phyloP scores from a whole-genome alignment of 2,113 vertebrate species.

The Python bivittatus region DNA sequence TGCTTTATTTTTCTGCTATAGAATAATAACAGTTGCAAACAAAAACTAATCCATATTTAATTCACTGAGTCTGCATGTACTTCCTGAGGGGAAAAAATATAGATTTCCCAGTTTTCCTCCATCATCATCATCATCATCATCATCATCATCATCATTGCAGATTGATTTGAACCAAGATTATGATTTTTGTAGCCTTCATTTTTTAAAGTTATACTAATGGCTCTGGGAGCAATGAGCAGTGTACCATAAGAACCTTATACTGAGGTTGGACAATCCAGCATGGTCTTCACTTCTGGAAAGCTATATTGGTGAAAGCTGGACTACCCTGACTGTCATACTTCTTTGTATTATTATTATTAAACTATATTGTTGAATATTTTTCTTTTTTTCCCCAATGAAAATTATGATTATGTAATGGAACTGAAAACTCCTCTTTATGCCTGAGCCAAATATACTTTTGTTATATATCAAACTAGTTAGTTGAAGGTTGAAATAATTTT shows the following conservation, averaged over 20 bases:
- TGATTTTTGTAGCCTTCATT: background rate
- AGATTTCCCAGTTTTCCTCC: background rate
- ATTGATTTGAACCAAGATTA: background rate
- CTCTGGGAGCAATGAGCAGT: background rate
- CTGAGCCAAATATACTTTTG: background rate
- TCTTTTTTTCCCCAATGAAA: background rate
- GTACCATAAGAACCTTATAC: background rate
- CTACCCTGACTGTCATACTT: background rate
- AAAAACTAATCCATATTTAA: background rate
- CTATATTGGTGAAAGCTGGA: background rate
- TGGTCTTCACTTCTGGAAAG: background rate
- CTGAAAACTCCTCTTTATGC: background rate
- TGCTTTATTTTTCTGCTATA: background rate
- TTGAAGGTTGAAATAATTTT: conserved; percentile 33
- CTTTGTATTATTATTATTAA: background rate
- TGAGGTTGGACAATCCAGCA: background rate
- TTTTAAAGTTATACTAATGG: background rate
- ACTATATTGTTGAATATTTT: background rate
- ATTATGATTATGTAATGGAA: background rate
- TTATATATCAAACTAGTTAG: background rate
- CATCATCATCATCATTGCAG: no score
- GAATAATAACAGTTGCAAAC: background rate
- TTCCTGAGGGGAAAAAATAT: background rate
- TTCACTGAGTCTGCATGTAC: background rate
- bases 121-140: no score